Evolutionary conservation across 1,140 invertebrate genomes (phyloP).

Genomic region (Drosophila lacertosa): DNA sequence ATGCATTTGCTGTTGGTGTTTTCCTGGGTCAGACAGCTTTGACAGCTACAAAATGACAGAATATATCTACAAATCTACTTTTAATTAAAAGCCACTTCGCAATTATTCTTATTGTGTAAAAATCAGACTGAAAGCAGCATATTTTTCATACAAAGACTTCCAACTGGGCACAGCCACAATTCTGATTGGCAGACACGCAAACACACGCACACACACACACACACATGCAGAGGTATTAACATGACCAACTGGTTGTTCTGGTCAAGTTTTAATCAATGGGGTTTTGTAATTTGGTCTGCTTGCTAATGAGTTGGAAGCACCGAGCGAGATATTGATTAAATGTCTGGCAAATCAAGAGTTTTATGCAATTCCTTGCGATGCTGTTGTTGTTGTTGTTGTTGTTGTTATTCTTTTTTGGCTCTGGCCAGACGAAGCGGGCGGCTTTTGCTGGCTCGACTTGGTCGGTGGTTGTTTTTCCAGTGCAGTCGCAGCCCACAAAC

Average conservation of each 20-base stretch:
- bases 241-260: conserved; percentile 19
- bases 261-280: conserved; percentile 36
- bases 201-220: not conserved
- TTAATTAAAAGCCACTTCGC: not conserved
- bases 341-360: conserved; percentile 24
- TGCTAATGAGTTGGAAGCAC: conserved; percentile 40
- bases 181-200: conserved; percentile 1
- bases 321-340: conserved; percentile 36
- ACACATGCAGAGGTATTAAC: not conserved
- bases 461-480: conserved; percentile 71
- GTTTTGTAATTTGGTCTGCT: conserved; percentile 28
- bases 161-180: conserved; percentile 9
- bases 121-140: not conserved
- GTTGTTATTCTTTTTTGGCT: conserved; percentile 3
- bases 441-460: conserved; percentile 3
- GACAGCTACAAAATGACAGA: too few species aligned
- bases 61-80: too few species aligned
- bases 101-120: not conserved
- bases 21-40: too few species aligned
- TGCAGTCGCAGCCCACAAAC: conserved; percentile 45
- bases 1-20: too few species aligned
- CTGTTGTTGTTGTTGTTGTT: too few species aligned
- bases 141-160: not conserved
- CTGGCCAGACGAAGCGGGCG: not conserved
- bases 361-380: conserved; percentile 18